A percentile compares a stretch with the other conserved stretches of the same genome.
Conservation (phyloP, 2,888 invertebrate genomes). For the Cerceris rybyensis region DNA sequence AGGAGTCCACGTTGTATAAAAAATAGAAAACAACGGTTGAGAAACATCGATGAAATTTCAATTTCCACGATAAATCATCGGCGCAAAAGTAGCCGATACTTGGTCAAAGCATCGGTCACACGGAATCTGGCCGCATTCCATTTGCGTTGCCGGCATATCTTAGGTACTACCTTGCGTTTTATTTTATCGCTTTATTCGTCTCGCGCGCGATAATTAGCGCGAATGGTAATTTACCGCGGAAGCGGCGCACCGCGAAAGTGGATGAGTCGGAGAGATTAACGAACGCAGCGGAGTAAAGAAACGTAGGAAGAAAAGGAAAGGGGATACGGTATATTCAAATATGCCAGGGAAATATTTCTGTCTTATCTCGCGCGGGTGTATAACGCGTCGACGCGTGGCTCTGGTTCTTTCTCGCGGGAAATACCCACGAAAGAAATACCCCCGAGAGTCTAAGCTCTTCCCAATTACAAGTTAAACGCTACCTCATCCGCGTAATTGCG, state of each 20-base stretch:
- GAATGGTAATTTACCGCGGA: conserved; percentile 39
- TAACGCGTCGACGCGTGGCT: conserved; percentile 18
- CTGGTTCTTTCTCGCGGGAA: conserved; percentile 1
- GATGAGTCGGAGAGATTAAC: conserved; percentile 54
- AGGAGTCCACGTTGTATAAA: too few relatives aligned
- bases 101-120: too few relatives aligned
- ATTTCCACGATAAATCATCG: too few relatives aligned
- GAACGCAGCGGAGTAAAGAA: conserved; percentile 7
- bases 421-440: conserved; percentile 25
- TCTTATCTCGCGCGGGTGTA: conserved; percentile 35
- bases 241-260: conserved; percentile 45
- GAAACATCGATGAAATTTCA: too few relatives aligned
- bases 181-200: conserved; percentile 34
- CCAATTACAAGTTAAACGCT: conserved; percentile 52
- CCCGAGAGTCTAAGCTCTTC: conserved; percentile 44
- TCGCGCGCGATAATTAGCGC: conserved; percentile 53
- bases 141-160: conserved; percentile 18
- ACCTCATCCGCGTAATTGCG: conserved; percentile 25
- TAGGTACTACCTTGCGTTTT: conserved; percentile 38
- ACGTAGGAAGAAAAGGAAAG: conserved; percentile 33
- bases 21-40: too few relatives aligned
- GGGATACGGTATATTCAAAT: conserved; percentile 49
- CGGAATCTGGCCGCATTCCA: conserved; percentile 13
- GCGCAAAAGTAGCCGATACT: too few relatives aligned
- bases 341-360: conserved; percentile 34